These are phyloP conservation scores for Corvus hawaiiensis DNA, from an alignment of 2,113 vertebrate genomes.

Conservation along the genomic window DNA sequence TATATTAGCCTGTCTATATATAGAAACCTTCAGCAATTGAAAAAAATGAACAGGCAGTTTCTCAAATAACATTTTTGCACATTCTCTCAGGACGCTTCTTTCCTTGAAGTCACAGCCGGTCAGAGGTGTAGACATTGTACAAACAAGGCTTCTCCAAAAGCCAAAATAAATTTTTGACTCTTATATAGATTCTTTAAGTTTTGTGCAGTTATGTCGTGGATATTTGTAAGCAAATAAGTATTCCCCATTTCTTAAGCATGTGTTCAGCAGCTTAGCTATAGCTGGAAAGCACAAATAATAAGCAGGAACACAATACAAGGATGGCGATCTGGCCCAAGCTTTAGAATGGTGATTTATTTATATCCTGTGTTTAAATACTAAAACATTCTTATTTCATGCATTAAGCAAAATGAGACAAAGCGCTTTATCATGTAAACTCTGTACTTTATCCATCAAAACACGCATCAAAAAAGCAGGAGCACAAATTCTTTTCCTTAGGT, in stretches of 20 bases:
- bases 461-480: not conserved
- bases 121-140: not conserved
- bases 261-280: not conserved
- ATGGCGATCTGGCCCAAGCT: not conserved
- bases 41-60: not conserved
- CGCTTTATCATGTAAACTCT: not conserved
- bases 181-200: not conserved
- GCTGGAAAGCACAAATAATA: not conserved
- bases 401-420: not conserved
- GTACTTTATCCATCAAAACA: not conserved
- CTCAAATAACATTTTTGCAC: not conserved
- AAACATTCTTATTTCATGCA: not conserved
- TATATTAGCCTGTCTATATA: not conserved
- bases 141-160: not conserved
- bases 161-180: not conserved
- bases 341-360: not conserved
- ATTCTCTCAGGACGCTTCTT: not conserved
- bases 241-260: not conserved
- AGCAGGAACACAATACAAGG: not conserved
- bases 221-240: not conserved
- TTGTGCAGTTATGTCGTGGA: not conserved
- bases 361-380: not conserved
- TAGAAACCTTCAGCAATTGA: not conserved
- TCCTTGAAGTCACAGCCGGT: not conserved
- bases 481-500: not conserved